Base-by-base conservation (phyloP, 37 sponge, comb jelly and placozoan species). In the Oopsacas minuta region DNA sequence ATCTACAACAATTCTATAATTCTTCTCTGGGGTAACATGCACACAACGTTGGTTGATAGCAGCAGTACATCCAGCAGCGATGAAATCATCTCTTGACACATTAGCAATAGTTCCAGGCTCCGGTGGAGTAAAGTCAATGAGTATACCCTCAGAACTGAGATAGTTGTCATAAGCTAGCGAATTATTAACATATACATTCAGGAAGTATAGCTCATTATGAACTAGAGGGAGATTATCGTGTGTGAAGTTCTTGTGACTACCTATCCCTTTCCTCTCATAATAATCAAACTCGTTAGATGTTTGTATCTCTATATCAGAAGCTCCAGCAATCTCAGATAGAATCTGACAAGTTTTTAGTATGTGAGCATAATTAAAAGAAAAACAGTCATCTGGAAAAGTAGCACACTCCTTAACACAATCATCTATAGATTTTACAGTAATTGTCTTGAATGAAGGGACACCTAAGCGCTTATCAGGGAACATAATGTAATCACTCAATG, bases 91-190 rank as follows among this genome's bases (percentile, higher is more conserved):
- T 42, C 49, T 8, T 17, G 49, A 42, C 49, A 15, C 49, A 15
- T 42, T 42, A 8, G 28, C 75, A 30, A 93, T 86, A 32, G 51
- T 17, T 0, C 93, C 91, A 30, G 93, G 91, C 12, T 38, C 37
- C 3, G 95, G 93, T 25, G 95, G 95, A 36, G 89, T 90, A 20
- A 95, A 39, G 85, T 95, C 95, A 23, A 91, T 85, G 0, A 89
- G 84, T 36, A 95, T 84, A 1, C 83, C 88, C 7, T 38, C 23
- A 15, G 95, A 95, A 23, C 89, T 83, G 36, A 92, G 87, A 0
- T 86, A 38, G 81, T 37, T 87, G 0, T 69, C 32, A 39, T 91
- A 88, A 0, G 91, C 93, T 28, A 95, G 87, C 39, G 32, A 52
- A 37, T 94, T 92, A 36, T 52, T 69, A 82, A 94, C 38, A 3